Evolutionary conservation across 2,113 vertebrate genomes (phyloP), one percentile per base, ranked within the genome.

Genomic region (Todiramphus chloris): DNA sequence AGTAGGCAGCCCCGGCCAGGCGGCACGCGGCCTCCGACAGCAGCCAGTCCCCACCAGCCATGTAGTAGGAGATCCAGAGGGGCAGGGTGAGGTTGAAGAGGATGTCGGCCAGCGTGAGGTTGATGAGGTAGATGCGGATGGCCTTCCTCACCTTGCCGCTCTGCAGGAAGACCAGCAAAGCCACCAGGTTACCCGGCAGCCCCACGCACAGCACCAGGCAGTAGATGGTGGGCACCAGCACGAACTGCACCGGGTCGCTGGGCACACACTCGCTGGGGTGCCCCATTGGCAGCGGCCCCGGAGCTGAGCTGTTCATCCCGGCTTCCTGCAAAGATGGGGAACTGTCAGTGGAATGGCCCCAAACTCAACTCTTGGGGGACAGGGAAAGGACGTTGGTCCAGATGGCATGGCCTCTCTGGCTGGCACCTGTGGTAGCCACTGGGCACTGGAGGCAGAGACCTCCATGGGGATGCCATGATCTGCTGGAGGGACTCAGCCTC

Each of bases 61-160:
- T 68, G 92, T 97, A 97, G 70, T 97, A 98, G 59, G 90, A 85
- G 86, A 98, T 96, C 98, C 97, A 98, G 83, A 97, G 94, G 16
- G 96, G 97, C 69, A 98, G 90, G 1, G 97, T 97, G 96, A 98
- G 96, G 85, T 93, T 96, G 96, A 98, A 97, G 94, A 98, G 96
- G 88, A 97, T 96, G 68, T 98, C 94, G 0, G 97, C 97, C 93
- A 98, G 63, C 0, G 97, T 97, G 75, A 98, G 95, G 93, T 92
- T 98, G 95, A 98, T 91, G 92, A 98, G 97, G 95, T 97, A 96
- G 94, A 98, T 95, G 63, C 95, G 92, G 91, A 97, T 94, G 68
- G 97, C 97, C 70, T 96, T 97, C 83, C 83, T 96, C 88, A 98
- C 96, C 44, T 87, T 76, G 48, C 89, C 59, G 0, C 89, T 94